A percentile compares a stretch with the other conserved stretches of the same genome.
These are phyloP conservation scores for Caenorhabditis sinica DNA, from an alignment of 2,888 invertebrate species.

Conservation along the genomic window DNA sequence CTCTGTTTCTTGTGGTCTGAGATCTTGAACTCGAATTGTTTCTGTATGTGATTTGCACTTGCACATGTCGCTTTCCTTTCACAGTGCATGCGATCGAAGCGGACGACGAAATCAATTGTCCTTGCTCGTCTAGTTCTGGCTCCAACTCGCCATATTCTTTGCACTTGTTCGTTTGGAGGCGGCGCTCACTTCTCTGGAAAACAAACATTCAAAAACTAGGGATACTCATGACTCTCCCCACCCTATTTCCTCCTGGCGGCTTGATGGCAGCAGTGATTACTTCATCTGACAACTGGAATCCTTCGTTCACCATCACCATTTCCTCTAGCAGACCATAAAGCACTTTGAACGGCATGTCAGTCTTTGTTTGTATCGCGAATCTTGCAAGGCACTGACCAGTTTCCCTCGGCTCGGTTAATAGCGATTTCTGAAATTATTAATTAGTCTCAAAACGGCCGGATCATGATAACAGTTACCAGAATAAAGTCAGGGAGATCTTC, in stretches of 20 bases:
- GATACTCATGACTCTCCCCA: neutral
- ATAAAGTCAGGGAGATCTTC: conserved; percentile 47
- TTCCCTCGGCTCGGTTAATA: conserved; percentile 43
- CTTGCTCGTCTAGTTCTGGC: conserved; percentile 32
- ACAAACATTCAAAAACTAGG: neutral
- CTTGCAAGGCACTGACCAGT: conserved; percentile 43
- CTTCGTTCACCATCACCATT: conserved; percentile 43
- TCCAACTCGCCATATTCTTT: conserved; percentile 59
- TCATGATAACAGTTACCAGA: conserved; percentile 9
- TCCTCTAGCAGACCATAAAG: conserved; percentile 26
- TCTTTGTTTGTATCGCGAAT: conserved; percentile 50
- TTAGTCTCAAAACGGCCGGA: too few species aligned
- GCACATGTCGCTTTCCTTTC: conserved; percentile 49
- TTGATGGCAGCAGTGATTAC: conserved; percentile 38
- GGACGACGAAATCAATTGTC: conserved; percentile 39
- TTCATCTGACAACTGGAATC: conserved; percentile 47
- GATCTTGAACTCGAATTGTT: conserved; percentile 38
- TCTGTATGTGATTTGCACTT: conserved; percentile 41
- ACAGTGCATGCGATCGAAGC: conserved; percentile 41
- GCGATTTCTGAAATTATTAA: conserved; percentile 40
- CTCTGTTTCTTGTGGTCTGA: conserved; percentile 22
- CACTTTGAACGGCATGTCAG: conserved; percentile 48
- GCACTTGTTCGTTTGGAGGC: conserved; percentile 35
- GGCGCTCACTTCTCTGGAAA: conserved; percentile 29
- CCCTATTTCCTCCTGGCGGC: conserved; percentile 15